Base-by-base conservation (phyloP, 2,888 invertebrate species). In the Mesorhabditis spiculigera region DNA sequence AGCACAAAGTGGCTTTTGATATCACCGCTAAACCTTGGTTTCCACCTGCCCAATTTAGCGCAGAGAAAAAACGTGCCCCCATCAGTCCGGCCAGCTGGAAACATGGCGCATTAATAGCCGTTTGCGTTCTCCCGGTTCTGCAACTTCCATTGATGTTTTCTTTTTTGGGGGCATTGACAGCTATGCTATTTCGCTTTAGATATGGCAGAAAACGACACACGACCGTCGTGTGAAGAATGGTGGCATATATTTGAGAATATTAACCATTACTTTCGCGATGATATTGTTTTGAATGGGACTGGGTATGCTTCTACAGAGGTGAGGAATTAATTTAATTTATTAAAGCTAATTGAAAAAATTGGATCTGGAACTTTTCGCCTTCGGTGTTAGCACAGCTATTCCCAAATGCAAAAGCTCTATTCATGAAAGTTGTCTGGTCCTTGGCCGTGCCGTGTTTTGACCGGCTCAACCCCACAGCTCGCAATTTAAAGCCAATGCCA, bases 261-360 rank as follows among this genome's bases (percentile, higher is more conserved):
- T 68, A 84, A 84, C 71, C 72, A 79, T 45, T 84, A 78, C 72
- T 84, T 84, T 66, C 78, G 84, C 5, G 78, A 82, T 68, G 83
- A 83, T 13, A 78, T 78, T 42, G 80, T 84, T 43, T 70, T 84
- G 16, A 74, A 78, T 45, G 83, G 81, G 0, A 78, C 81, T 5
- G 84, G 83, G 64, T 78, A 79, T 68, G 75, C 82, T 10, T 77
- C 81, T 6, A 76, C 74, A 67, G 77, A 75, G 71, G 82, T 83
- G 28, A n/a, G 66, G 10, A 50, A 4, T 44, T 71, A 28, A 28
- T 28, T 28, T 1, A 28, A 28, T 68, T 68, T 10, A 4, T n/a
- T 13, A 4, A 65, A 64, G 4, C 4, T 43, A 5, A 16, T 44
- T 66, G 4, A n/a, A 4, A 66, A 66, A 44, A 5, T 45, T 8